Base-by-base conservation (phyloP, 2,888 invertebrate species). In the Amiota mariae region DNA sequence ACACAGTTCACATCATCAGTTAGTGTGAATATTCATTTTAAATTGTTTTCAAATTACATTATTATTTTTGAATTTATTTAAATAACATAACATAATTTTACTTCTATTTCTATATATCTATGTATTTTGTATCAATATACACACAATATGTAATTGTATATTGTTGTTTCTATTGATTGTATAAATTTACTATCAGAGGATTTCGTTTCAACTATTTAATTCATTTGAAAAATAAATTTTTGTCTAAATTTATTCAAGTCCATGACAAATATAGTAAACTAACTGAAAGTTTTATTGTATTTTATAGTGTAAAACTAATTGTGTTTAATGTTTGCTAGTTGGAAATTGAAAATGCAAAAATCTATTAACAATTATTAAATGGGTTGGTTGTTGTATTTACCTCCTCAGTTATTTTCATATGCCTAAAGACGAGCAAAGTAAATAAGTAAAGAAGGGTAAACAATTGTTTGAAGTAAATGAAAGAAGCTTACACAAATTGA, bases 31-130 rank as follows among this genome's bases (percentile, higher is more conserved):
- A 15, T 13, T 13, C 36, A 36, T 63, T 36, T 63, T 63, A 63
- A 63, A 63, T 63, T 63, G 63, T 63, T 24, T 63, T 24, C 13
- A 63, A 63, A 63, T 63, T 63, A 63, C 13, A 46, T 63, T 36
- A 63, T 63, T 63, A 63, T 63, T 63, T 36, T 11, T n/a, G 36
- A 24, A 63, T 63, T 63, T 63, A 63, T 63, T 13, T 46, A 63
- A 63, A 63, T 18, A 18, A 36, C 63, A 36, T 63, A 63, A 54
- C n/a, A n/a, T n/a, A n/a, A n/a, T n/a, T n/a, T n/a, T n/a, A n/a
- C n/a, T 54, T n/a, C 36, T 6, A 24, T 24, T 6, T 36, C 36
- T 36, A 36, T 36, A 36, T 36, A 0, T 36, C 36, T 36, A 36
- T 36, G 8, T 36, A 36, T 36, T 36, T 36, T 36, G 6, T 36